Evolutionary conservation across 2,888 invertebrate genomes (phyloP).

Genomic region (Amaurobius ferox): DNA sequence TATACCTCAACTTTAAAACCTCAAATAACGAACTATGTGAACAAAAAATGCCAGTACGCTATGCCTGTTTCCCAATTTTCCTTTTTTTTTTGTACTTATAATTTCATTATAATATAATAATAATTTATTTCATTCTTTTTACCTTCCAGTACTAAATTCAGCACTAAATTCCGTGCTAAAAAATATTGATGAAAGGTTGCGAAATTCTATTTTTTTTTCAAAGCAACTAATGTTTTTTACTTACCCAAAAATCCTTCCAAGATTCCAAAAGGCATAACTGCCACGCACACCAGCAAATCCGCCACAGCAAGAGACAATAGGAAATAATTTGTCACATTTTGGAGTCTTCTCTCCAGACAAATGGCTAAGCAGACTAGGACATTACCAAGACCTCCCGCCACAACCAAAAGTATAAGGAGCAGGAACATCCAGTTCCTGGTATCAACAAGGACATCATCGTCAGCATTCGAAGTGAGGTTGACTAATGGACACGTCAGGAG

Average conservation of each 20-base stretch:
- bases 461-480: neutral
- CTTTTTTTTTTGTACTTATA: too few species aligned
- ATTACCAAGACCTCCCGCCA: conserved; percentile 93
- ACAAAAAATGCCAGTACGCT: too few species aligned
- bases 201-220: too few species aligned
- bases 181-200: too few species aligned
- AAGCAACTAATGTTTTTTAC: too few species aligned
- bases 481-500: neutral
- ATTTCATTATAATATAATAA: too few species aligned
- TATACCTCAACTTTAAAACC: too few species aligned
- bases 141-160: too few species aligned
- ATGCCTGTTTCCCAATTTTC: too few species aligned
- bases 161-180: too few species aligned
- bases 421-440: conserved; percentile 88
- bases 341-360: conserved; percentile 90
- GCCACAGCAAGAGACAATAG: conserved; percentile 94
- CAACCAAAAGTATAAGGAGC: conserved; percentile 89
- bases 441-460: conserved; percentile 4
- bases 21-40: too few species aligned
- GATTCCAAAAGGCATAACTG: conserved; percentile 97
- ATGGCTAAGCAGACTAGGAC: conserved; percentile 95
- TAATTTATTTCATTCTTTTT: too few species aligned
- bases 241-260: conserved; percentile 95
- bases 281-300: conserved; percentile 92
- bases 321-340: conserved; percentile 97